Evolutionary conservation across 1,140 invertebrate genomes (phyloP), one percentile per base, ranked within the genome.

Genomic region (Aphaenogaster rudis): DNA sequence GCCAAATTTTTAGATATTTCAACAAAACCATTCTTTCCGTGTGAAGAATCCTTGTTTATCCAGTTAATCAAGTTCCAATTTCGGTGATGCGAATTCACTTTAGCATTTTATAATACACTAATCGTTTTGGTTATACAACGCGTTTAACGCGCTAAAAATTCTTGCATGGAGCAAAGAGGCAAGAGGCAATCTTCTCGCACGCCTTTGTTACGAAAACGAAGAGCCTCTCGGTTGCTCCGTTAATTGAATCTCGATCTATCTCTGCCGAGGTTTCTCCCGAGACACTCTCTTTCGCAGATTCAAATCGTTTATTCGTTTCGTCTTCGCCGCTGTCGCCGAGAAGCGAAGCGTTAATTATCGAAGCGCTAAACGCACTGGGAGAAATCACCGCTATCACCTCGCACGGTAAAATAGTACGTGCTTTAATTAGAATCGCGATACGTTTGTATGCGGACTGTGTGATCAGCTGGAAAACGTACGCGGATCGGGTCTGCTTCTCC

Each of bases 401-500:
- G 42, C 13, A 11, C 59, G 67, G 33, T 54, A 63, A 86, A 64
- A 86, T 71, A 88, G 76, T 86, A 86, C 54, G 77, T 74, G 57
- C 69, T 52, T 61, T 88, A 90, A 90, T 90, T 77, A 52, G 74
- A 42, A 90, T 90, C 89, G 88, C 67, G 88, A 89, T 90, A 90
- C 63, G 78, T 63, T 76, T 74, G 54, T 88, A 74, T 39, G 54
- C 74, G 84, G 50, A 81, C 48, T 86, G 54, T 36, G 61, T 69
- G 88, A 89, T 48, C 61, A 63, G 33, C 61, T 63, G 89, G 86
- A 52, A 90, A 90, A 90, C 57, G n/a, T 71, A 45, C 69, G 28
- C 33, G 50, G 39, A 6, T 50, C 33, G 28, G 1, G 17, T 17
- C 2, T 52, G 7, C 59, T 39, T n/a, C 13, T 9, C 28, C 36